These are phyloP conservation scores for Prostheceraeus crozeri DNA, from an alignment of 2,888 invertebrate genomes.

Conservation along the genomic window DNA sequence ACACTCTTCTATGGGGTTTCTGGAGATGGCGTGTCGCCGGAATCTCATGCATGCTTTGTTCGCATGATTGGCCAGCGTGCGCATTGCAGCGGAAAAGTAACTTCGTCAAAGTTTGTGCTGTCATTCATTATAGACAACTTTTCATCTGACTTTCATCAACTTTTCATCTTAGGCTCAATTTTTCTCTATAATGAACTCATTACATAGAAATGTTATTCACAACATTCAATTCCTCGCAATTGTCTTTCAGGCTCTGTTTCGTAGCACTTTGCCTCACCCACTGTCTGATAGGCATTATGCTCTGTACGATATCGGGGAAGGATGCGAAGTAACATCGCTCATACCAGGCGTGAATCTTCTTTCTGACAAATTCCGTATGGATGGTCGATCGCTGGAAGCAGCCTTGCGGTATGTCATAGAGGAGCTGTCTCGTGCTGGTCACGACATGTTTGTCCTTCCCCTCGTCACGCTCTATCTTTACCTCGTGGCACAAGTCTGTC, in stretches of 20 bases:
- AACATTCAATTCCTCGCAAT: no score
- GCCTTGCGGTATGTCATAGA: constrained; percentile 52
- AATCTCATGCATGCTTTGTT: no score
- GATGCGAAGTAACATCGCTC: constrained; percentile 51
- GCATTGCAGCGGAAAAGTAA: no score
- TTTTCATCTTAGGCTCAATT: no score
- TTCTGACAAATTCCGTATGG: constrained; percentile 52
- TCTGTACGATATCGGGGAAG: constrained; percentile 53
- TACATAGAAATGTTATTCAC: no score
- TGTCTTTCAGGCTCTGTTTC: constrained; percentile 51
- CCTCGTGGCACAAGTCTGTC: constrained; percentile 52
- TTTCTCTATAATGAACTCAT: no score
- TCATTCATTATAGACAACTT: no score
- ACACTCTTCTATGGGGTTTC: no score
- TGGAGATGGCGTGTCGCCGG: no score
- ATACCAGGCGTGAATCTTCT: constrained; percentile 53
- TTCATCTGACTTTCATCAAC: no score
- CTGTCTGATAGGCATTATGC: constrained; percentile 54
- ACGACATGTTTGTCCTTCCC: constrained; percentile 54
- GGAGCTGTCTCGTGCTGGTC: constrained; percentile 50
- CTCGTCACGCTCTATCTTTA: constrained; percentile 53
- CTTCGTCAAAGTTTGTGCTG: no score
- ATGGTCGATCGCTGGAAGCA: constrained; percentile 50
- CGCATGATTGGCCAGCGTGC: no score
- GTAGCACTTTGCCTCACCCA: constrained; percentile 54